Evolutionary conservation across 2,113 vertebrate species (phyloP), one percentile per base, ranked within the genome.

Genomic region (Hippopotamus amphibius): DNA sequence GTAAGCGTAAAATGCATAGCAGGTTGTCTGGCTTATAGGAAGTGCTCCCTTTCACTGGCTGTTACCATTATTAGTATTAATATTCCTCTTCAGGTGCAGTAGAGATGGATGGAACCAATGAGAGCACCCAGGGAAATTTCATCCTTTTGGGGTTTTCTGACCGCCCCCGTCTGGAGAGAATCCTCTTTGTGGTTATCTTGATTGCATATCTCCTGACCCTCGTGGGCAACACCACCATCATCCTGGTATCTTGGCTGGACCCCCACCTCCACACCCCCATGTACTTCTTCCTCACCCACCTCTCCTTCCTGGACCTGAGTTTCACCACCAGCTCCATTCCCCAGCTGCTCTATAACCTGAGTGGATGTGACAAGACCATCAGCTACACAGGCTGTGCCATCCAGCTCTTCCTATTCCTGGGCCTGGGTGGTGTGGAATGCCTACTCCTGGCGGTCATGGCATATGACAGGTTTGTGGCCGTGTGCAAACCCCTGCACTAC

Each of bases 281-380:
- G 97, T 98, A 97, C 94, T 97, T 95, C 88, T 97, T 98, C 41
- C 97, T 98, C 43, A 89, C 59, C 1, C 95, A 97, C 22, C 94
- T 97, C 11, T 97, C 96, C 19, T 69, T 98, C 71, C 77, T 97
- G 81, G 98, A 97, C 59, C 95, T 98, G 59, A 72, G 97, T 41
- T 97, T 97, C 66, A 97, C 96, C 84, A 96, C 55, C 9, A 95
- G 90, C 71, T 97, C 96, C 55, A 97, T 96, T 61, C 95, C 97
- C 0, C 96, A 97, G 97, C 72, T 98, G 22, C 97, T 97, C 4
- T 94, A 93, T 28, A 97, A 96, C 53, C 88, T 97, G 0, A 30
- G 1, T 5, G 88, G 94, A 8, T 0, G 0, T 0, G 93, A 97
- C 77, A 97, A 97, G 50, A 97, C 95, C 43, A 98, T 97, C 94